Base-by-base conservation (phyloP, 2,113 vertebrate species). In the Corythaixoides concolor region DNA sequence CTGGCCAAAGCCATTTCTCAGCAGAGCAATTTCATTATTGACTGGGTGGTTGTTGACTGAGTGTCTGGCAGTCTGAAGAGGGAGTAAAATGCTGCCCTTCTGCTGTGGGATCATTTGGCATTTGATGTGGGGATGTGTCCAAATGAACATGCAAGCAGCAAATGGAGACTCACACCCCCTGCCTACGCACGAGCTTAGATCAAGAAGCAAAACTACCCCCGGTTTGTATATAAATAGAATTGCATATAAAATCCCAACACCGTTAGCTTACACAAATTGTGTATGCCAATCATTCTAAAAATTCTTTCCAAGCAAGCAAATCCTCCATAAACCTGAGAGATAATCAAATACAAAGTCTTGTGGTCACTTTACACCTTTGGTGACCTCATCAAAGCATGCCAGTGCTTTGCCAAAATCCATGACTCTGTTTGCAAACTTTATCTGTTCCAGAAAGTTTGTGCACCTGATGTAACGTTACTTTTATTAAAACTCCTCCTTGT, bases 231-330 rank as follows among this genome's bases (percentile, higher is more conserved):
- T 92, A 94, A 96, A 95, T 96, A 96, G 85, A 80, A 86, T 59
- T 43, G 82, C 12, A n/a, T 81, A 37, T 83, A 94, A 96, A 93
- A 90, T 73, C 82, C 67, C 55, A 66, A 66, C 55, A 39, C 35
- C 6, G 0, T 70, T 90, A 86, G 72, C 90, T 86, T 90, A 89
- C 68, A 94, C 88, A 90, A 95, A 94, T 80, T 55, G 59, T 49
- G n/a, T 96, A 70, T 85, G 96, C 90, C 95, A 95, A 52, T 97
- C 95, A 94, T 93, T 90, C 92, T 95, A 89, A 94, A 96, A 90
- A 97, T 97, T 97, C 94, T 97, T 97, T 97, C 95, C 96, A 93
- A 91, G 96, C 81, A 58, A 96, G 75, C 59, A 95, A 95, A 96
- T 92, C 75, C 88, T 66, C 95, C 59, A 53, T 96, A 94, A 95